Percentiles rank a stretch among this genome's conserved stretches.
Conservation (phyloP, 2,797 vertebrate species). For the Hylomyscus alleni region DNA sequence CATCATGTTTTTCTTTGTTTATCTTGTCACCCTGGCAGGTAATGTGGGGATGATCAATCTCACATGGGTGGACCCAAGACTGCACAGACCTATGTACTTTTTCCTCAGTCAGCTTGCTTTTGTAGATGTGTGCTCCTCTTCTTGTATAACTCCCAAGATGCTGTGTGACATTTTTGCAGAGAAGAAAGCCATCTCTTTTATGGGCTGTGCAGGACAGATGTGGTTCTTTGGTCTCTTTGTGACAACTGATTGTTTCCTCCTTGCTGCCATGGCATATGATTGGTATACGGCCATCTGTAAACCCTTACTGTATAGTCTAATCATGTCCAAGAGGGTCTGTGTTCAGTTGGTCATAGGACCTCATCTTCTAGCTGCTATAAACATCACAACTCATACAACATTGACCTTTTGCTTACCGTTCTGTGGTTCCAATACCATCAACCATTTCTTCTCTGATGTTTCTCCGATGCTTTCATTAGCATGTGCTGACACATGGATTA, state of each 20-base stretch:
- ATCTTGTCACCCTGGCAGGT: constrained; percentile 11
- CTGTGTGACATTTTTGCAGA: constrained; percentile 59
- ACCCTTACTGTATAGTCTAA: constrained; percentile 59
- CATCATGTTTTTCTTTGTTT: constrained; percentile 13
- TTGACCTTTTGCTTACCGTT: constrained; percentile 63
- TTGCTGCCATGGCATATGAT: constrained; percentile 82
- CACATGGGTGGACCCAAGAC: constrained; percentile 25
- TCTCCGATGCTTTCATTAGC: constrained; percentile 71
- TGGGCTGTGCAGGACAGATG: constrained; percentile 78
- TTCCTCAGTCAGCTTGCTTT: constrained; percentile 70
- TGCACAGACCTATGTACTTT: constrained; percentile 74
- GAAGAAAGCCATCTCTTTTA: constrained; percentile 74
- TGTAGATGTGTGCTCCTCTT: constrained; percentile 66
- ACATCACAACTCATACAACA: constrained; percentile 56
- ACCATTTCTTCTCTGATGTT: constrained; percentile 80
- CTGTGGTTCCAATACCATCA: constrained; percentile 72
- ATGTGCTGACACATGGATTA: constrained; percentile 67
- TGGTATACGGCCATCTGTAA: constrained; percentile 77
- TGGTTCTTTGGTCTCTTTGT: constrained; percentile 77
- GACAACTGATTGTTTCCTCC: constrained; percentile 74
- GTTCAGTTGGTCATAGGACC: constrained; percentile 66
- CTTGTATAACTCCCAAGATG: constrained; percentile 54
- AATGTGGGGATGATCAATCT: constrained; percentile 69
- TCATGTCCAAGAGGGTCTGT: constrained; percentile 69
- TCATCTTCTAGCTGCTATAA: constrained; percentile 41